Percentiles rank a stretch among this genome's conserved stretches.
Conservation (phyloP, 2,113 vertebrate genomes). For the Silurus asotus region DNA sequence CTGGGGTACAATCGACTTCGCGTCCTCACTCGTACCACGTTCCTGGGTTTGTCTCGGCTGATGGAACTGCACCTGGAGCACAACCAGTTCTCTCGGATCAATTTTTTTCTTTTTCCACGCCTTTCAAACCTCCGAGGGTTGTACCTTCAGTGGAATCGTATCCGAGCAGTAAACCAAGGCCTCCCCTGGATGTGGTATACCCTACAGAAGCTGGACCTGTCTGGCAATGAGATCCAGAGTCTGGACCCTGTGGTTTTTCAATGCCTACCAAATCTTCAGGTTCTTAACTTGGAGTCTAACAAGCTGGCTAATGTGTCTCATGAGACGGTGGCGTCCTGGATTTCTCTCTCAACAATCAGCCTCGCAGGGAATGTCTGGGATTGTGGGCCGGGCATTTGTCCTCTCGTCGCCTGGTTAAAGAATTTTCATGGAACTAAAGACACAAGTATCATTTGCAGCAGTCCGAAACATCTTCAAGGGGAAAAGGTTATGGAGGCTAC, state of each 20-base stretch:
- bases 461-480: slow-evolving; percentile 92
- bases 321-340: slow-evolving; percentile 92
- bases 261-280: slow-evolving; percentile 94
- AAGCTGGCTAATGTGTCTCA: slow-evolving; percentile 95
- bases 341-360: slow-evolving; percentile 92
- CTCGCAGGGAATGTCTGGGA: slow-evolving; percentile 98
- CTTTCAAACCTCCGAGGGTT: slow-evolving; percentile 93
- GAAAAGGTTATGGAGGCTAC: slow-evolving; percentile 94
- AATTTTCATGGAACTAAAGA: slow-evolving; percentile 95
- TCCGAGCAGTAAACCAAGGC: slow-evolving; percentile 92
- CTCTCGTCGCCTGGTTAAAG: slow-evolving; percentile 92
- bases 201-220: slow-evolving; percentile 95
- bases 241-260: slow-evolving; percentile 94
- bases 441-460: slow-evolving; percentile 97
- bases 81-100: slow-evolving; percentile 98
- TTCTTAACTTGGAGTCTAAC: slow-evolving; percentile 97
- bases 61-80: slow-evolving; percentile 97
- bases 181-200: slow-evolving; percentile 97
- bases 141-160: slow-evolving; percentile 96
- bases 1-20: slow-evolving; percentile 96
- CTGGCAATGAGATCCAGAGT: slow-evolving; percentile 92
- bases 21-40: slow-evolving; percentile 91
- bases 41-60: slow-evolving; percentile 88
- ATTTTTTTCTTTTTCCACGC: slow-evolving; percentile 96
- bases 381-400: slow-evolving; percentile 90